These are phyloP conservation scores for Merluccius polli DNA, from an alignment of 2,797 vertebrate species.

Conservation along the genomic window DNA sequence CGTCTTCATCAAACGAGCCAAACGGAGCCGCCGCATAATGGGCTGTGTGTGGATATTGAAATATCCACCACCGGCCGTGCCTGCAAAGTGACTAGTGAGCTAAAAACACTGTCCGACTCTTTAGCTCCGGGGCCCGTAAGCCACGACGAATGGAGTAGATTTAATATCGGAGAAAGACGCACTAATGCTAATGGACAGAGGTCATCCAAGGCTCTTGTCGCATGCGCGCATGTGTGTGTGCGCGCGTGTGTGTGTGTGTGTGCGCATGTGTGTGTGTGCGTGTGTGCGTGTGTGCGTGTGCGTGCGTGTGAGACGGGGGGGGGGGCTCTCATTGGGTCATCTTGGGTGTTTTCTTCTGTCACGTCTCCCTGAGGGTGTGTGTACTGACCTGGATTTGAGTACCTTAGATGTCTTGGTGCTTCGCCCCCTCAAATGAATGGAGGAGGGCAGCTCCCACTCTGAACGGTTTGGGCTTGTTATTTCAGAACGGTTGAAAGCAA, in stretches of 20 bases:
- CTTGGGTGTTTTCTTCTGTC: slow-evolving; percentile 60
- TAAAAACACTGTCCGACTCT: slow-evolving; percentile 18
- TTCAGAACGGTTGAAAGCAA: not conserved
- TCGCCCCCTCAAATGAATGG: not conserved
- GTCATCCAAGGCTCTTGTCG: slow-evolving; percentile 26
- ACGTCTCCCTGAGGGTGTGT: slow-evolving; percentile 51
- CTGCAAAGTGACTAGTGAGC: slow-evolving; percentile 35
- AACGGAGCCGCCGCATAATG: not conserved
- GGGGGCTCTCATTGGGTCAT: slow-evolving; percentile 68
- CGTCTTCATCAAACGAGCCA: not conserved
- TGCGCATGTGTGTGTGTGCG: slow-evolving; percentile 1
- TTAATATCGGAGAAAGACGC: slow-evolving; percentile 40
- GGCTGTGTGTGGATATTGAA: not conserved
- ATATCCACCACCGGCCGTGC: not conserved
- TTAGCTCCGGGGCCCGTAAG: slow-evolving; percentile 21
- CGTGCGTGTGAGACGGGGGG: slow-evolving; percentile 12
- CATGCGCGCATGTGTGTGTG: not conserved
- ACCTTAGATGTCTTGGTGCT: slow-evolving; percentile 41
- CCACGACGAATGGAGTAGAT: slow-evolving; percentile 28
- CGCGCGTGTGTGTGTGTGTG: not conserved
- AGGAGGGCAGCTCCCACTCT: not conserved
- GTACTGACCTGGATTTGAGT: slow-evolving; percentile 67
- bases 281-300: slow-evolving; percentile 12
- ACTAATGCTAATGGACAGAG: slow-evolving; percentile 59
- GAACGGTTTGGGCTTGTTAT: not conserved